A percentile compares a stretch with the other conserved stretches of the same genome.
Conservation (phyloP, 2,888 invertebrate genomes). For the Parelbella ahira region DNA sequence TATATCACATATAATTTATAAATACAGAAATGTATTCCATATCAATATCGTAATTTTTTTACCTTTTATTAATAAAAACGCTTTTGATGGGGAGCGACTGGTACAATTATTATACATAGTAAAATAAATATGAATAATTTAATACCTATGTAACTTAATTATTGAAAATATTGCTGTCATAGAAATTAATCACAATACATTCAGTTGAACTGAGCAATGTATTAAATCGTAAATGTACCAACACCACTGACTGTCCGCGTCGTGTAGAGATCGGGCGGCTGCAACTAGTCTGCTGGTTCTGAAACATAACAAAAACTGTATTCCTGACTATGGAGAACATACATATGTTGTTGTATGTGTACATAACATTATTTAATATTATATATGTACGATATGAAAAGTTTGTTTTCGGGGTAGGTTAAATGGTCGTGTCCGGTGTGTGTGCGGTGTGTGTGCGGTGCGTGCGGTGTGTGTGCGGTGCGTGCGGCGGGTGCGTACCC, state of each 20-base stretch:
- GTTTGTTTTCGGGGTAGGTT: too few relatives aligned
- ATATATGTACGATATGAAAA: too few relatives aligned
- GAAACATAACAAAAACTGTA: too few relatives aligned
- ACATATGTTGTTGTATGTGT: neutral
- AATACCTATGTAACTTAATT: slow-evolving; percentile 20
- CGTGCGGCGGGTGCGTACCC: too few relatives aligned
- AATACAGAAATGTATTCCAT: slow-evolving; percentile 16
- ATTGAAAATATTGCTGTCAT: slow-evolving; percentile 19
- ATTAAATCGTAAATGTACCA: slow-evolving; percentile 15
- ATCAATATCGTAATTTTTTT: slow-evolving; percentile 13
- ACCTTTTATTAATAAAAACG: too few relatives aligned
- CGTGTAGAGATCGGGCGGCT: slow-evolving; percentile 9
- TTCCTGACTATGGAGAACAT: too few relatives aligned
- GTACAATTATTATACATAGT: too few relatives aligned
- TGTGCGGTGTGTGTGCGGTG: too few relatives aligned
- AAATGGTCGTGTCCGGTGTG: too few relatives aligned
- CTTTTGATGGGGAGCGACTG: too few relatives aligned
- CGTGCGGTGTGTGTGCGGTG: slow-evolving; percentile 22
- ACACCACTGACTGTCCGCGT: slow-evolving; percentile 19
- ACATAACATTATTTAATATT: neutral
- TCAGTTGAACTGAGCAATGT: slow-evolving; percentile 24
- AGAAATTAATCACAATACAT: slow-evolving; percentile 18
- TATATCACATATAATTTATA: slow-evolving; percentile 23
- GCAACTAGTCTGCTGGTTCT: slow-evolving; percentile 32
- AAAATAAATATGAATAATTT: slow-evolving; percentile 24